Conservation (phyloP, 2,113 vertebrate species). For the Serilophus lunatus region DNA sequence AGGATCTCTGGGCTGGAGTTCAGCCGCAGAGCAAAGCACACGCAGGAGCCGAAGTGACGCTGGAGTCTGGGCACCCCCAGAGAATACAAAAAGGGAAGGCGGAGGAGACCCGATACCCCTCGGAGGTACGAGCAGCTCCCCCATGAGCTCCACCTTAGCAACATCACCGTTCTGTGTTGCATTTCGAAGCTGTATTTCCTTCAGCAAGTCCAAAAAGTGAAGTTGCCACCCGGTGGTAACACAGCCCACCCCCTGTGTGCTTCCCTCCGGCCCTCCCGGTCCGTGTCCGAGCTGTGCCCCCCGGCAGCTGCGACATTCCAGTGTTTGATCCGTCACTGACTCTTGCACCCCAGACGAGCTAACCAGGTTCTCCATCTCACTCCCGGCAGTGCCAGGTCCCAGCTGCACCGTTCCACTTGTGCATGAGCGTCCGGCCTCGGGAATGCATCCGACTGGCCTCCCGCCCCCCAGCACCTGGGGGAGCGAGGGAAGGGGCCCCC, state of each 20-base stretch:
- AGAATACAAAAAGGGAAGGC: constrained; percentile 43
- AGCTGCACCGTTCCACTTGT: constrained; percentile 68
- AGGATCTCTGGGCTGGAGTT: constrained; percentile 53
- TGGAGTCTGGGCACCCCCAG: constrained; percentile 54
- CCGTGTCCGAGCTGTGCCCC: constrained; percentile 62
- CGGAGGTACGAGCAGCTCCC: constrained; percentile 33
- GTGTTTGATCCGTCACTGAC: constrained; percentile 59
- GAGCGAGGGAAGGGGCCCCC: constrained; percentile 51
- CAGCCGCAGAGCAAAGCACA: constrained; percentile 71
- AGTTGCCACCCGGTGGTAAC: not conserved
- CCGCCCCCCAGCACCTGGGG: not conserved
- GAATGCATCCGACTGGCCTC: constrained; percentile 56
- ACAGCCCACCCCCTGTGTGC: constrained; percentile 25
- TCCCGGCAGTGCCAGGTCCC: constrained; percentile 51
- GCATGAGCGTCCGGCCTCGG: constrained; percentile 78
- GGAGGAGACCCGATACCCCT: constrained; percentile 10
- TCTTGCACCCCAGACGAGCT: constrained; percentile 55
- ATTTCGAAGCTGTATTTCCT: constrained; percentile 46
- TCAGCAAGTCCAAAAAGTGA: constrained; percentile 37
- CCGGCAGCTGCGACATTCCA: constrained; percentile 78
- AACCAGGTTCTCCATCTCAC: constrained; percentile 43
- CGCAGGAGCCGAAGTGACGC: constrained; percentile 33
- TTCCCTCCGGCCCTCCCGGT: constrained; percentile 32
- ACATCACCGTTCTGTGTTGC: constrained; percentile 49
- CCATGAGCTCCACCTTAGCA: not conserved